Evolutionary conservation across 2,113 vertebrate genomes (phyloP), one percentile per base, ranked within the genome.

Genomic region (Ibidorhyncha struthersii): DNA sequence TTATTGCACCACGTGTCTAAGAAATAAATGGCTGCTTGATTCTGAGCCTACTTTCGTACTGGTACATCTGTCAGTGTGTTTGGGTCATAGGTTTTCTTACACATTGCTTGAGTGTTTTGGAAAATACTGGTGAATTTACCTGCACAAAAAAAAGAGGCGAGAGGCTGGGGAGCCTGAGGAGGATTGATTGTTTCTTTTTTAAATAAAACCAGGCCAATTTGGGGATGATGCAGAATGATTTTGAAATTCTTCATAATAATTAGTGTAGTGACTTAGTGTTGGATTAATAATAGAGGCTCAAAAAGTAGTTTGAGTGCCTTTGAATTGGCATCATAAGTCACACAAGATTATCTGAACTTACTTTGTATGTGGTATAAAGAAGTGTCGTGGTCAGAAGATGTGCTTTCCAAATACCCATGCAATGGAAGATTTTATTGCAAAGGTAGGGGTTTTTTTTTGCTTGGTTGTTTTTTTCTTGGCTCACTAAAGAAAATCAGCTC

Each of bases 381-480:
- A 80, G 29, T 13, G 12, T 25, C 0, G 1, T 55, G 49, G n/a
- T n/a, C 14, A 65, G 40, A 72, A 83, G 40, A 49, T 55, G 17
- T 27, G 32, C 25, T 62, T 86, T 77, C 20, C 5, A 56, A 92
- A 62, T 20, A 66, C n/a, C 10, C n/a, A 55, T 67, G 12, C 40
- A 82, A 56, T n/a, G 15, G n/a, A 55, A 61, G 15, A 66, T 8
- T 61, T 86, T 50, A 81, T 62, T 82, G 17, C 20, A 38, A 56
- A 73, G 8, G n/a, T 45, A 38, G 2, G 1, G 1, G 1, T 2
- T 55, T 66, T 49, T 40, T 49, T 40, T 70, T 55, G 8, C 4
- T 59, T 45, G 10, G 3, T 29, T 38, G 2, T 30, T 14, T 65
- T 66, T 49, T 45, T 12, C 18, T 73, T 69, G 30, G 14, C 27